Conservation (phyloP, 2,797 vertebrate species). For the Poeciliopsis presidionis region DNA sequence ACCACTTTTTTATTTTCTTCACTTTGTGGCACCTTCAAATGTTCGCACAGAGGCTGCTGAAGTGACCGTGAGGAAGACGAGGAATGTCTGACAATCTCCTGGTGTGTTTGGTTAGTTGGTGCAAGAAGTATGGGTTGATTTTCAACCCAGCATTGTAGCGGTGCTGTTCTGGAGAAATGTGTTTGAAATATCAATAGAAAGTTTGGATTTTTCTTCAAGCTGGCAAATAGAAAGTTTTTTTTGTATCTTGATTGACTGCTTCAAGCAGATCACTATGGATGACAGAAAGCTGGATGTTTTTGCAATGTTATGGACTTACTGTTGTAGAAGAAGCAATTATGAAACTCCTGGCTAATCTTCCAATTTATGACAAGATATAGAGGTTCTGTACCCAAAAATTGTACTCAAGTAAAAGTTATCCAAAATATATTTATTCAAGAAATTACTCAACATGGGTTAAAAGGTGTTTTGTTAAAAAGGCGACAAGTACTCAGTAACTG, state of each 20-base stretch:
- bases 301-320: neutral
- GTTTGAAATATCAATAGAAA: neutral
- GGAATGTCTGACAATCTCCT: neutral
- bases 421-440: neutral
- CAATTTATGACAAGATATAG: neutral
- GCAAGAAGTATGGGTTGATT: neutral
- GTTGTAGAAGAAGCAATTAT: neutral
- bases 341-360: neutral
- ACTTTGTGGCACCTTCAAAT: neutral
- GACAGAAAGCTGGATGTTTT: neutral
- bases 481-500: neutral
- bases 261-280: neutral
- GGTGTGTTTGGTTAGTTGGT: neutral
- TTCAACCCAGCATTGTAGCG: neutral
- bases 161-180: neutral
- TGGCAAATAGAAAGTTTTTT: neutral
- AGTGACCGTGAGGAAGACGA: neutral
- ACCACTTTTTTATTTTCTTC: neutral
- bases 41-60: neutral
- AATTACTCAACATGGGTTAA: neutral
- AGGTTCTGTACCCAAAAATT: neutral
- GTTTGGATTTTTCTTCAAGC: neutral
- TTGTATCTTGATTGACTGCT: neutral
- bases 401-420: neutral
- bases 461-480: neutral